These are phyloP conservation scores for Laodelphax striatellus DNA, from an alignment of 1,140 invertebrate genomes.

Conservation along the genomic window DNA sequence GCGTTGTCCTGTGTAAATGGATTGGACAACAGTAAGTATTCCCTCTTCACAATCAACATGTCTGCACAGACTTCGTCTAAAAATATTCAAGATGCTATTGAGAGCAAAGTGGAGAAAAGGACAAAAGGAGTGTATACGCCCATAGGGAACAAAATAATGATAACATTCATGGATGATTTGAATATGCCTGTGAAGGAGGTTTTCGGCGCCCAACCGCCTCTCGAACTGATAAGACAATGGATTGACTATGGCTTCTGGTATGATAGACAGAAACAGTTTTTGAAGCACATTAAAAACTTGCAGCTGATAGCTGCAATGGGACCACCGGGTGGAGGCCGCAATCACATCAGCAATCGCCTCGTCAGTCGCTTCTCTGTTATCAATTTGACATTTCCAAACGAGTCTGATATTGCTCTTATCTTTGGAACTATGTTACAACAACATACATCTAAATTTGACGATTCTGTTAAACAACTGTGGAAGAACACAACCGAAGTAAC, in stretches of 20 bases:
- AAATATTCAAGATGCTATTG: constrained; percentile 66
- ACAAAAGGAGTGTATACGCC: constrained; percentile 72
- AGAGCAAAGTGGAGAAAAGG: constrained; percentile 66
- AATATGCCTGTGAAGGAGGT: constrained; percentile 82
- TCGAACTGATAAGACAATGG: constrained; percentile 76
- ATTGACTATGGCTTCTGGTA: constrained; percentile 83
- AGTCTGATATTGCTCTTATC: constrained; percentile 63
- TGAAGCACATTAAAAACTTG: constrained; percentile 60
- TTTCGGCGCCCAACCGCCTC: constrained; percentile 73
- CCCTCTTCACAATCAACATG: constrained; percentile 64
- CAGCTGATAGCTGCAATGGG: constrained; percentile 66
- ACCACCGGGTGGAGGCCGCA: constrained; percentile 67
- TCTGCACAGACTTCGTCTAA: constrained; percentile 69
- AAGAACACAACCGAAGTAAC: constrained; percentile 47
- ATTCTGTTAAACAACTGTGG: constrained; percentile 61
- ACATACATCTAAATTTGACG: constrained; percentile 61
- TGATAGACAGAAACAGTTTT: constrained; percentile 55
- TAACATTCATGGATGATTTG: constrained; percentile 78
- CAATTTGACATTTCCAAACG: constrained; percentile 68
- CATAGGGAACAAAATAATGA: constrained; percentile 57
- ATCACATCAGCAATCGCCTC: constrained; percentile 58
- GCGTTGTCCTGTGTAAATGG: constrained; percentile 50
- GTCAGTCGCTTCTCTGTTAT: constrained; percentile 69
- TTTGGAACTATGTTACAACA: constrained; percentile 72
- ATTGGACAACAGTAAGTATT: constrained; percentile 50